Evolutionary conservation across 2,113 vertebrate species (phyloP).

Genomic region (Oryzias curvinotus): DNA sequence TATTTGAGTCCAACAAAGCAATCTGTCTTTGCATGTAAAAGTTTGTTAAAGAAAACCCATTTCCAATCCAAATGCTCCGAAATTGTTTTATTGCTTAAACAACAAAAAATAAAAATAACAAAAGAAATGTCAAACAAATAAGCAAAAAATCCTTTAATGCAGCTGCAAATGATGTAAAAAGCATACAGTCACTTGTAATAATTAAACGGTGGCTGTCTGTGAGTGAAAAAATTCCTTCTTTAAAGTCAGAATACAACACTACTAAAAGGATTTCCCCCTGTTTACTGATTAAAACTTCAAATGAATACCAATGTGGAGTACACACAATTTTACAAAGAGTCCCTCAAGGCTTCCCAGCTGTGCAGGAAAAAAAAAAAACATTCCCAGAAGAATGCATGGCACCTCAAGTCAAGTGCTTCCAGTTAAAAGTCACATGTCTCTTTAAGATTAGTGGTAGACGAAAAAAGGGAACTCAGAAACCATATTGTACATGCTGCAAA

Average conservation of each 20-base stretch:
- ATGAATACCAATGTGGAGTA: conserved; percentile 50
- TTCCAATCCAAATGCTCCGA: no score
- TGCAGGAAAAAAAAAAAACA: conserved; percentile 20
- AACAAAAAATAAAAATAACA: background rate
- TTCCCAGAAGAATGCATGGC: conserved; percentile 38
- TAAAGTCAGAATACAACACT: conserved; percentile 62
- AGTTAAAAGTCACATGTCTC: conserved; percentile 9
- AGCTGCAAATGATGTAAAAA: conserved; percentile 31
- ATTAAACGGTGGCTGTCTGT: conserved; percentile 47
- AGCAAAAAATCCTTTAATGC: background rate
- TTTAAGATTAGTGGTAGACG: conserved; percentile 22
- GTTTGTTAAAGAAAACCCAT: no score
- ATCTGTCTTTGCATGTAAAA: no score
- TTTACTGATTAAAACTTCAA: conserved; percentile 47
- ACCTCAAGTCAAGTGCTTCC: conserved; percentile 26
- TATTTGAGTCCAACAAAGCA: no score
- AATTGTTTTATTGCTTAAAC: no score
- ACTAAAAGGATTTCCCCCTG: conserved; percentile 58
- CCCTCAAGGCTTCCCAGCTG: conserved; percentile 35
- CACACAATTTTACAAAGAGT: conserved; percentile 30
- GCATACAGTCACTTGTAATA: conserved; percentile 49
- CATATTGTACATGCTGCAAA: no score
- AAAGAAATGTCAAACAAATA: background rate
- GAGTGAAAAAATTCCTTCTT: conserved; percentile 16
- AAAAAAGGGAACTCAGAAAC: background rate